Conservation (phyloP, 2,797 vertebrate species). For the Silurus aristotelis region DNA sequence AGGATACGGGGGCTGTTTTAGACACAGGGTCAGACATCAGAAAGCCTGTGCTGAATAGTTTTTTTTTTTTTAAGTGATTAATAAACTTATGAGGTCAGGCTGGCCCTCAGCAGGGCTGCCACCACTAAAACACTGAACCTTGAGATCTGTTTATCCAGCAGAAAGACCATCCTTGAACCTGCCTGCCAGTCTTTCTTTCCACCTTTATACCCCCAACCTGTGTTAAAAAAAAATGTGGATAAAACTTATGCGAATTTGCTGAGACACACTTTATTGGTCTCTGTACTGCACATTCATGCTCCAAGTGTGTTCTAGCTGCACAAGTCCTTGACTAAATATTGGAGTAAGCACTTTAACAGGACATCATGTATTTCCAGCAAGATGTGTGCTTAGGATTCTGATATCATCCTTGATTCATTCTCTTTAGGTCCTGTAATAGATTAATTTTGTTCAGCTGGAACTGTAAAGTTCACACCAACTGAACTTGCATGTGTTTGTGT, state of each 20-base stretch:
- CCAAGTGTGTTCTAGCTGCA: constrained; percentile 25
- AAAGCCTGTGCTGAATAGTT: constrained; percentile 85
- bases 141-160: constrained; percentile 55
- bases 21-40: constrained; percentile 77
- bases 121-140: constrained; percentile 73
- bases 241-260: constrained; percentile 46
- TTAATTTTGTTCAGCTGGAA: constrained; percentile 38
- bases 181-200: constrained; percentile 25
- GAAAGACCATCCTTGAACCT: constrained; percentile 50
- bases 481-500: background rate
- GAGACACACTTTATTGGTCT: constrained; percentile 38
- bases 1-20: constrained; percentile 56
- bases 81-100: constrained; percentile 86
- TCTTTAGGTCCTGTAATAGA: constrained; percentile 37
- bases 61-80: constrained; percentile 83
- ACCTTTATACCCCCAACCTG: background rate
- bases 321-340: constrained; percentile 54
- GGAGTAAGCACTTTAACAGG: constrained; percentile 50
- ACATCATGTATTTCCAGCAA: constrained; percentile 28
- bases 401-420: constrained; percentile 42
- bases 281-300: constrained; percentile 17
- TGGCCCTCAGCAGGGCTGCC: constrained; percentile 75
- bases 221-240: constrained; percentile 15
- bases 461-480: constrained; percentile 17
- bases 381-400: constrained; percentile 26